Evolutionary conservation across 2,797 vertebrate genomes (phyloP).

Genomic region (Microcaecilia unicolor): DNA sequence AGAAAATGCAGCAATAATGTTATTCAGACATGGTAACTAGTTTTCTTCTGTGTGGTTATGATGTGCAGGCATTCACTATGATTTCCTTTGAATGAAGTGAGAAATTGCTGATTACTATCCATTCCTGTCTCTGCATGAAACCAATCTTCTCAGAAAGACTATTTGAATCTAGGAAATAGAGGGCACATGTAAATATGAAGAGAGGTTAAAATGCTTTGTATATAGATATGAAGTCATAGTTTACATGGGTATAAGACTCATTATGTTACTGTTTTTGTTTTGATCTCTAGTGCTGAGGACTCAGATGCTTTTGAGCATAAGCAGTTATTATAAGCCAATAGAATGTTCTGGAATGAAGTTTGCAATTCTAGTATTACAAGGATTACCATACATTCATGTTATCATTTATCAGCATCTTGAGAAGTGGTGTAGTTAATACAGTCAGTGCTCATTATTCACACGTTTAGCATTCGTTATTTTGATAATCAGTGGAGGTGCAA

Average conservation of each 20-base stretch:
- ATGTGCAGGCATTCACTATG: constrained; percentile 31
- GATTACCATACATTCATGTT: background rate
- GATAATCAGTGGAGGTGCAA: too few relatives aligned
- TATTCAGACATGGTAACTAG: background rate
- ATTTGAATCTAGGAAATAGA: constrained; percentile 60
- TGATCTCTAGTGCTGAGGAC: constrained; percentile 27
- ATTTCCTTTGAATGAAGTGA: constrained; percentile 46
- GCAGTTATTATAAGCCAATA: constrained; percentile 28
- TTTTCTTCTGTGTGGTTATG: constrained; percentile 3
- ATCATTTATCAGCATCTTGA: background rate
- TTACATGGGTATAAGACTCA: constrained; percentile 42
- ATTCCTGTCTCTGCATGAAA: constrained; percentile 54
- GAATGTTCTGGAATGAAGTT: constrained; percentile 20
- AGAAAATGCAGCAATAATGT: constrained; percentile 4
- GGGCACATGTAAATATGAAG: constrained; percentile 55
- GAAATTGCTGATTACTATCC: constrained; percentile 50
- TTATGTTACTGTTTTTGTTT: constrained; percentile 44
- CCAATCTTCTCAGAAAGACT: constrained; percentile 61
- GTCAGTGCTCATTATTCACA: too few relatives aligned
- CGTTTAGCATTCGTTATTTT: too few relatives aligned
- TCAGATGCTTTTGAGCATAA: constrained; percentile 24
- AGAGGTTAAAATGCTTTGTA: constrained; percentile 51
- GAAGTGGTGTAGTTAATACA: too few relatives aligned
- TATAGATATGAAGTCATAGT: constrained; percentile 50
- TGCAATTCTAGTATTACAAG: background rate